Evolutionary conservation across 2,888 invertebrate species (phyloP), one percentile per base, ranked within the genome.

Genomic region (Pandemis corylana): DNA sequence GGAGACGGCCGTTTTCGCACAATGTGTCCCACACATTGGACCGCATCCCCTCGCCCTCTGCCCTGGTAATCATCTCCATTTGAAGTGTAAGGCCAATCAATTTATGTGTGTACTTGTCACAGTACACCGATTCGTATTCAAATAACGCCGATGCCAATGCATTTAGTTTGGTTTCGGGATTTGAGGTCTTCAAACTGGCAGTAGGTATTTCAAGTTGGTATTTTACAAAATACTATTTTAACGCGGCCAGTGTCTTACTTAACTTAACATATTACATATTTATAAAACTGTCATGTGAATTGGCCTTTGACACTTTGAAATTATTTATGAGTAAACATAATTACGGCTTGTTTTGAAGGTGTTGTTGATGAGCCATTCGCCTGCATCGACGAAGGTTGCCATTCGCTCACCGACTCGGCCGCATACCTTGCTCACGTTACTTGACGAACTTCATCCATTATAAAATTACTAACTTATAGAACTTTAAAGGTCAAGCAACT

Each of bases 1-100:
- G 78, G 77, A 76, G 77, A 78, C 77, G 68, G 78, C 79, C 84
- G 83, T 84, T 87, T 92, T 93, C 94, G 92, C 94, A 93, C 93
- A 92, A 92, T 93, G 93, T 94, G 93, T 86, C 86, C 82, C 84
- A 85, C 93, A 93, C 91, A 86, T 93, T 91, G 85, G 83, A 81
- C 83, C 83, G 82, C 86, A 89, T 91, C 90, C 89, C 89, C 88
- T 83, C 81, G 80, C 71, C 77, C 76, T 75, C 79, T 81, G 80
- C 77, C 80, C 80, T 80, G 75, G 78, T 73, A 77, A 80, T 80
- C 78, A 76, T 76, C 76, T 76, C 78, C 78, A 80, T 71, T 75
- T 71, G 66, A 71, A 71, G 28, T 71, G 53, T 64, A 62, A 51
- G 63, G 41, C 56, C 70, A 44, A 70, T 41, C 70, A 75, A 42